phyloP scores from a whole-genome alignment of 2,888 invertebrate species.

The Hirtodrosophila confusa region DNA sequence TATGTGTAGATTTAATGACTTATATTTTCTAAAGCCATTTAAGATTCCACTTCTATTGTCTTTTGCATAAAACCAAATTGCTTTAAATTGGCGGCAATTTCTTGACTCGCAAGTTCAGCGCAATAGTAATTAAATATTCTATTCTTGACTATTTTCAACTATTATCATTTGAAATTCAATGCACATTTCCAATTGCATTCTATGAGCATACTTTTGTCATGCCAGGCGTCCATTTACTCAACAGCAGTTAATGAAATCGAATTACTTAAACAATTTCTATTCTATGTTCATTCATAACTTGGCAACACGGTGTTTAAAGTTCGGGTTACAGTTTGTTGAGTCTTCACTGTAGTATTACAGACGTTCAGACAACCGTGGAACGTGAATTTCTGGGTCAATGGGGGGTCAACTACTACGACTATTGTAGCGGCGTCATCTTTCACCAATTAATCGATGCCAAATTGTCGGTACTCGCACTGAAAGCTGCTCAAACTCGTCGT shows the following conservation, averaged over 20 bases:
- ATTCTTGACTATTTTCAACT: too few species aligned
- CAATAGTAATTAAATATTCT: too few species aligned
- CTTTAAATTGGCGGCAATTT: too few species aligned
- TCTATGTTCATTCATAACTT: constrained; percentile 39
- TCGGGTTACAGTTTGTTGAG: constrained; percentile 9
- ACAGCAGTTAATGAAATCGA: constrained; percentile 7
- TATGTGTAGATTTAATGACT: too few species aligned
- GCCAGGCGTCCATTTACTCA: constrained; percentile 4
- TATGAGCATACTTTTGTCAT: constrained; percentile 1
- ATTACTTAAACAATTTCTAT: constrained; percentile 29
- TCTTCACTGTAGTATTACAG: constrained; percentile 18
- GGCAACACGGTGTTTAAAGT: neutral
- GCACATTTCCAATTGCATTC: constrained; percentile 20
- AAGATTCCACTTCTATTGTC: too few species aligned
- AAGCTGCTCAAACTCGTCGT: constrained; percentile 6
- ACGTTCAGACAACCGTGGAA: neutral
- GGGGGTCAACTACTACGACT: constrained; percentile 15
- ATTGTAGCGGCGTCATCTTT: constrained; percentile 48
- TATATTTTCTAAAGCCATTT: too few species aligned
- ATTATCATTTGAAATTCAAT: constrained; percentile 3
- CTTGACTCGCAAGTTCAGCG: too few species aligned
- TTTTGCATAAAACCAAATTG: too few species aligned
- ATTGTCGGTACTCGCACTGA: constrained; percentile 9
- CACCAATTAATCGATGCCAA: constrained; percentile 48
- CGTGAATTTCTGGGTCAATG: constrained; percentile 48